Base-by-base conservation (phyloP, 37 sponge, comb jelly and placozoan genomes). In the Cliona cf. orientalis region DNA sequence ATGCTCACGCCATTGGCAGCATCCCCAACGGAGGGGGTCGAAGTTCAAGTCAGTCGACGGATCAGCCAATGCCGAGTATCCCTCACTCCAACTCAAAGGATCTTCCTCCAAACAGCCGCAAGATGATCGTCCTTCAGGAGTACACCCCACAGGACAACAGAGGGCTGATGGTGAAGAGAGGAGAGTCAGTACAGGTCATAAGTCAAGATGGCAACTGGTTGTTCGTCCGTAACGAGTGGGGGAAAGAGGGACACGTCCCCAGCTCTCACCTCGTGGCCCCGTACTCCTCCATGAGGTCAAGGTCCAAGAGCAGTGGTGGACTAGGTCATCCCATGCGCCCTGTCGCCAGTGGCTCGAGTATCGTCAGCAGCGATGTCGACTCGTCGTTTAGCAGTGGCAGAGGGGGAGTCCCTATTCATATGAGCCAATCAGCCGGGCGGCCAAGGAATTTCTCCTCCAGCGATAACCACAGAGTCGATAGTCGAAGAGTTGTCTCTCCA, bases 171-270 rank as follows among this genome's bases (percentile, higher is more conserved):
- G 88, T 94, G 21, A 42, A 37, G 32, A 56, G 91, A 40, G 94
- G 94, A 17, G 87, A 90, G 33, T 46, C 81, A 0, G 87, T 94
- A 34, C 83, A 86, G 36, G 67, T 94, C 23, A 41, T 94, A 19
- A 43, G 77, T 12, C 80, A 82, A 22, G 94, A 94, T 6, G 70
- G 65, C 6, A 82, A 90, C 21, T 68, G 84, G 87, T 11, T 84
- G 38, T 68, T 58, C 28, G 91, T 87, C 35, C 62, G 79, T 45
- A 87, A 79, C 61, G 94, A 80, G 40, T n/a, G 77, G 3, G 87
- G 80, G 28, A 65, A 70, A 58, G 77, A 90, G 33, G 94, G 94
- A 2, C 86, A 68, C 19, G 75, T 94, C 0, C 94, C 94, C 0
- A 28, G 46, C 39, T 49, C 66, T 1, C 63, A 90, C 65, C 83